A percentile compares a stretch with the other conserved stretches of the same genome.
Conservation (phyloP, 2,888 invertebrate genomes). For the Stenolophus ochropezus region DNA sequence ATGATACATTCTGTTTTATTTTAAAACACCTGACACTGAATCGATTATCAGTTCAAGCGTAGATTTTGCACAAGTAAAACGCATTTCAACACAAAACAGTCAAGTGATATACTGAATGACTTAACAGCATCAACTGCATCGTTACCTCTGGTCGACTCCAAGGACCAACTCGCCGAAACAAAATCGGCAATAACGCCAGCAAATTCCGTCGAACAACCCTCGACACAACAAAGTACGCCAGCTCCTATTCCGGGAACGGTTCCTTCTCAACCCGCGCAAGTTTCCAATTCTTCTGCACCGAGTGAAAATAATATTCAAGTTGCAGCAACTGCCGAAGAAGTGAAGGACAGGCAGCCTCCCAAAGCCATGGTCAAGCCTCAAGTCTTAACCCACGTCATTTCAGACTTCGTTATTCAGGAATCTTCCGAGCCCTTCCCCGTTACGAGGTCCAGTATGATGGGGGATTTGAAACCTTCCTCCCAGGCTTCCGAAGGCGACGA, state of each 20-base stretch:
- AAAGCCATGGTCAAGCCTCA: conserved; percentile 97
- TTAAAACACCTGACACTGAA: conserved; percentile 27
- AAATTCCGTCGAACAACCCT: conserved; percentile 19
- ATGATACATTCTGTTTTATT: conserved; percentile 36
- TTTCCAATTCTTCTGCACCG: conserved; percentile 36
- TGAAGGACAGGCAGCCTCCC: conserved; percentile 78
- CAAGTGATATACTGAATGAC: not conserved
- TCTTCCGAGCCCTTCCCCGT: conserved; percentile 94
- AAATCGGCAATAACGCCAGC: not conserved
- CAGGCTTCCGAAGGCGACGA: conserved; percentile 81
- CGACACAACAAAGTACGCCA: conserved; percentile 62
- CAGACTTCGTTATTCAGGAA: conserved; percentile 97
- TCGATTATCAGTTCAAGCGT: conserved; percentile 27
- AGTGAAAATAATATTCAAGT: conserved; percentile 69
- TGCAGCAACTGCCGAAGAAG: conserved; percentile 71
- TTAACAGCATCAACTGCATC: not conserved
- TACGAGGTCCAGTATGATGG: conserved; percentile 72
- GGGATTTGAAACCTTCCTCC: conserved; percentile 70
- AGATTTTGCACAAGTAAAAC: not conserved
- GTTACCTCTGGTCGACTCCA: not conserved
- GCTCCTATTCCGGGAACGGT: conserved; percentile 70
- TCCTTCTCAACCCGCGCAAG: conserved; percentile 66
- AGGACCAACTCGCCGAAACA: conserved; percentile 26
- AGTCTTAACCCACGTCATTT: conserved; percentile 96
- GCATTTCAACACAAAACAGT: not conserved